phyloP scores from a whole-genome alignment of 37 sponge, comb jelly and placozoan genomes.

The Diacarnus erythraeanus region DNA sequence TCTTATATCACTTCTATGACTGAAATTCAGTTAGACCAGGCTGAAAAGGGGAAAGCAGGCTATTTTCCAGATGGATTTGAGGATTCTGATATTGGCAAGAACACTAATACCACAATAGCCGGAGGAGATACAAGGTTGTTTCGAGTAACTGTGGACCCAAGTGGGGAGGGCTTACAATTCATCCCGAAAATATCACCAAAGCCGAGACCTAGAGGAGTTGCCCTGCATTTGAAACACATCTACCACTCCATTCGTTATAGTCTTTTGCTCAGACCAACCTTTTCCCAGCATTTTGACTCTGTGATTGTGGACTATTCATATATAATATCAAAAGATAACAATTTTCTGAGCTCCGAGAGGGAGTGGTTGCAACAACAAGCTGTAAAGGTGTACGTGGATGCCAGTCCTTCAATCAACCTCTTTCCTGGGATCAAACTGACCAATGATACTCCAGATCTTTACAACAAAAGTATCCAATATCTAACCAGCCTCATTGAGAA shows the following conservation, averaged over 20 bases:
- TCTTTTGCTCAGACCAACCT: conserved; percentile 39
- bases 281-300: conserved; percentile 56
- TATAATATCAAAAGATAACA: conserved; percentile 22
- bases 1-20: conserved; percentile 1
- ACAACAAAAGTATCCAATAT: conserved; percentile 4
- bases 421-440: conserved; percentile 40
- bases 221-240: conserved; percentile 37
- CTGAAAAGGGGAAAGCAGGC: conserved; percentile 44
- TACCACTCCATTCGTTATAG: conserved; percentile 25
- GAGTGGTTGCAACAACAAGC: conserved; percentile 30
- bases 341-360: conserved; percentile 24
- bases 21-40: conserved; percentile 45
- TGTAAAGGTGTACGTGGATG: conserved; percentile 42
- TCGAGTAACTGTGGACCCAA: conserved; percentile 10
- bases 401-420: conserved; percentile 35
- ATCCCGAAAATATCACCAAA: conserved; percentile 27
- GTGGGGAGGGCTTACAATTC: not conserved
- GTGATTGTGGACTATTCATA: conserved; percentile 51
- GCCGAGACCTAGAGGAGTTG: conserved; percentile 42
- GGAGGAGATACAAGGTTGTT: conserved; percentile 61
- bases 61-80: conserved; percentile 59
- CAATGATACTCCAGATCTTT: conserved; percentile 13
- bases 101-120: conserved; percentile 46
- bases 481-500: conserved; percentile 29
- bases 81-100: conserved; percentile 36